Evolutionary conservation across 2,113 vertebrate species (phyloP).

Genomic region (Cynocephalus volans): DNA sequence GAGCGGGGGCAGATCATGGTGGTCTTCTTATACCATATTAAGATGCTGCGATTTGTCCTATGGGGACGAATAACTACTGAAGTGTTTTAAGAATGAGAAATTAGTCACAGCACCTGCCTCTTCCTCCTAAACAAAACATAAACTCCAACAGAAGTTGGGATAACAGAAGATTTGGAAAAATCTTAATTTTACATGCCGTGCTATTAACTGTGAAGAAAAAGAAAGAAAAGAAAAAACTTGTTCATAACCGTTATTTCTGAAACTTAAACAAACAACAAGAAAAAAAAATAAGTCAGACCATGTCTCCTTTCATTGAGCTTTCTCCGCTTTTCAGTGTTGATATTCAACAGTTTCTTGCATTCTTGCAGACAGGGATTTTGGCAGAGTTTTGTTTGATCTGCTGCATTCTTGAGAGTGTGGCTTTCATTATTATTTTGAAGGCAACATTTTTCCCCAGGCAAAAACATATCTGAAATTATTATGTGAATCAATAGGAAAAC

Average conservation of each 20-base stretch:
- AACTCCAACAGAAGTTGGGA: background rate
- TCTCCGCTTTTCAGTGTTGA: background rate
- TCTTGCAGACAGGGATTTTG: background rate
- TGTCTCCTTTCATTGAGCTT: background rate
- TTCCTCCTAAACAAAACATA: background rate
- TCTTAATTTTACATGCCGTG: background rate
- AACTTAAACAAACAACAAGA: background rate
- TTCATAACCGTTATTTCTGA: background rate
- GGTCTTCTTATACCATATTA: background rate
- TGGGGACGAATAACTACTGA: background rate
- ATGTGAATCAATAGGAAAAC: slow-evolving; percentile 25
- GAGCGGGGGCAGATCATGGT: background rate
- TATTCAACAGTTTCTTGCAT: background rate
- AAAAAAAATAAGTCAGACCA: background rate
- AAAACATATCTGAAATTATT: slow-evolving; percentile 45
- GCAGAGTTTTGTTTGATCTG: background rate
- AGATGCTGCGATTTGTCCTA: background rate
- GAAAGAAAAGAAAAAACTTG: background rate
- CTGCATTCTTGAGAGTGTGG: background rate
- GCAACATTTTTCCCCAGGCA: background rate
- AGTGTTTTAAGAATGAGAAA: background rate
- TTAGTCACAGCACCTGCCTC: background rate
- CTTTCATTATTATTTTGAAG: slow-evolving; percentile 44
- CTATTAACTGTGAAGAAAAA: background rate
- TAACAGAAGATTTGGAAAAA: background rate